Percentiles rank a stretch among this genome's conserved stretches.
phyloP scores from a whole-genome alignment of 2,797 vertebrate species.

The Salmo trutta region DNA sequence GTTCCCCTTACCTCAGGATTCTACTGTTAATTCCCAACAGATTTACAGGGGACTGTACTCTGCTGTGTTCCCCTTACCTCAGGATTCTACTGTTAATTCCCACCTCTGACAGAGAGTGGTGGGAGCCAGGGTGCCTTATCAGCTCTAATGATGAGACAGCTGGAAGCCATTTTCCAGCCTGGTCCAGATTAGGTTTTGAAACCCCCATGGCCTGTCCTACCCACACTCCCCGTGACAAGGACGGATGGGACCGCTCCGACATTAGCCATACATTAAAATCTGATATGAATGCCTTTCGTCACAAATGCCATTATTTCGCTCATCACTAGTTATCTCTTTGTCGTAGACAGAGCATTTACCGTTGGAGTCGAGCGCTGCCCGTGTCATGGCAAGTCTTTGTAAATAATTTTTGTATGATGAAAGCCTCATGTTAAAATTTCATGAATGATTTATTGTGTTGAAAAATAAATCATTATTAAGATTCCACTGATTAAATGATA shows the following conservation, averaged over 20 bases:
- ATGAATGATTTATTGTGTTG: constrained; percentile 53
- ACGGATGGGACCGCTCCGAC: constrained; percentile 64
- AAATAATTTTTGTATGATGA: constrained; percentile 51
- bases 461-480: constrained; percentile 44
- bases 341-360: constrained; percentile 4
- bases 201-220: constrained; percentile 56
- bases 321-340: constrained; percentile 49
- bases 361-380: not conserved
- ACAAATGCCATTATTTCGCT: constrained; percentile 63
- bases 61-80: not conserved
- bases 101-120: constrained; percentile 61
- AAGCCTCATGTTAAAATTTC: constrained; percentile 53
- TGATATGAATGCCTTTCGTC: constrained; percentile 63
- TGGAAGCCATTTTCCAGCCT: constrained; percentile 86
- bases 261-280: constrained; percentile 66
- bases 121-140: constrained; percentile 79
- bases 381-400: constrained; percentile 27
- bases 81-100: constrained; percentile 67
- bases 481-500: constrained; percentile 27
- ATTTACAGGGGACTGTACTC: too few species aligned
- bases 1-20: too few species aligned
- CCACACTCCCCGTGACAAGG: constrained; percentile 60
- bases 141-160: constrained; percentile 82
- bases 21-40: too few species aligned
- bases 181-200: constrained; percentile 63